phyloP scores from a whole-genome alignment of 2,113 vertebrate genomes.

The Lagopus leucura region DNA sequence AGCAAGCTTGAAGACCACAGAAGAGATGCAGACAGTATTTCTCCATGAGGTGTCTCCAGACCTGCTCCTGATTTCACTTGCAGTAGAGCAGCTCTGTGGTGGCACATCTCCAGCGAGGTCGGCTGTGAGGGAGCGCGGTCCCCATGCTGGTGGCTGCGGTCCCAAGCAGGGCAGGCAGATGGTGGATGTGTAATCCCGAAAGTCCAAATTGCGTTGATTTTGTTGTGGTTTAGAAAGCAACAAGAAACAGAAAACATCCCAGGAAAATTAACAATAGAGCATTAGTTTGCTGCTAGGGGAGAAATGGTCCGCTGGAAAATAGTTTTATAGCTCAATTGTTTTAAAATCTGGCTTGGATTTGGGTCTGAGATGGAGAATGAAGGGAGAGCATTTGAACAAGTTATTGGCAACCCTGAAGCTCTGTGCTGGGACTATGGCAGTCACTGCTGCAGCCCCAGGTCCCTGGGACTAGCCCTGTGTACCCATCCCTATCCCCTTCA shows the following conservation, averaged over 20 bases:
- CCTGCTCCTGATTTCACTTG: not conserved
- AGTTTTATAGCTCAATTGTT: not conserved
- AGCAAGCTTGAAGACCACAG: not conserved
- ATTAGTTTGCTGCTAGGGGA: not conserved
- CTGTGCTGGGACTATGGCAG: accelerated
- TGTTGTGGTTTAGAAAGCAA: not conserved
- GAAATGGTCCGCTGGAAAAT: not conserved
- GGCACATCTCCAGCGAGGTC: accelerated
- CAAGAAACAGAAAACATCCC: not conserved
- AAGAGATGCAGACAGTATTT: not conserved
- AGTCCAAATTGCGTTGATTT: not conserved
- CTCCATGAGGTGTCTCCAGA: not conserved
- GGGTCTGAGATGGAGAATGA: accelerated
- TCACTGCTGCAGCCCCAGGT: not conserved
- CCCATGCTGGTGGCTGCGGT: not conserved
- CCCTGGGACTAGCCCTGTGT: accelerated
- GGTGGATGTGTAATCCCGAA: not conserved
- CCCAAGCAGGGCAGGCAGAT: not conserved
- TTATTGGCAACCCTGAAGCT: not conserved
- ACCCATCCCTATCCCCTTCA: not conserved
- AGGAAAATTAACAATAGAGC: not conserved
- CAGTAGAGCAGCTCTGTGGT: not conserved
- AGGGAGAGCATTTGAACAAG: not conserved
- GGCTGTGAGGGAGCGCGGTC: accelerated
- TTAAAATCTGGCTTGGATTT: not conserved